Evolutionary conservation across 35 echinoderm and acorn worm species (phyloP).

Genomic region (Stichopus chloronotus): DNA sequence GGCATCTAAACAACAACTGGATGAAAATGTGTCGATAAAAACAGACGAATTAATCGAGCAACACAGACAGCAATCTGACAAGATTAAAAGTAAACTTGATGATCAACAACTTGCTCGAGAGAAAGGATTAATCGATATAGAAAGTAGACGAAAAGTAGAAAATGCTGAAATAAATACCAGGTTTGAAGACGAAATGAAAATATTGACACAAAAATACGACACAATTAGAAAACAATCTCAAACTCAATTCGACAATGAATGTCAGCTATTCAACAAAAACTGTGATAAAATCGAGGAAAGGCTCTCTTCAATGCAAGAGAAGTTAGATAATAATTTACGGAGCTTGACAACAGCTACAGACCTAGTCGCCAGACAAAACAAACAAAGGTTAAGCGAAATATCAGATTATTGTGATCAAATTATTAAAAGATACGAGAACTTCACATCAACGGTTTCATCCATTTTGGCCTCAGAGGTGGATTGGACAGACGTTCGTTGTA

Average conservation of each 20-base stretch:
- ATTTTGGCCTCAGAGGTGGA: slow-evolving; percentile 18
- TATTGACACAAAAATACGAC: slow-evolving; percentile 8
- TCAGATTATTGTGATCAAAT: neutral
- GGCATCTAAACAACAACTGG: too few species aligned
- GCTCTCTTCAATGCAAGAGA: too few species aligned
- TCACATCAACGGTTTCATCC: neutral
- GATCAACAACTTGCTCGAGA: neutral
- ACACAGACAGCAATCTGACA: too few species aligned
- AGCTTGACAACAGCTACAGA: neutral
- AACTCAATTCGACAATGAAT: too few species aligned
- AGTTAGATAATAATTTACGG: too few species aligned
- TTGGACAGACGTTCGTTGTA: too few species aligned
- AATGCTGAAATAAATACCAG: neutral
- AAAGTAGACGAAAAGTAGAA: neutral
- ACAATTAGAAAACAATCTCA: too few species aligned
- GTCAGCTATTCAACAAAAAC: too few species aligned
- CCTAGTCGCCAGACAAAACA: neutral
- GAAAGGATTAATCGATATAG: neutral
- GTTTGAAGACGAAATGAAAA: neutral
- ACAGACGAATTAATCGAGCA: too few species aligned
- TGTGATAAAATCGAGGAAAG: too few species aligned
- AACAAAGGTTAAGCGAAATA: neutral
- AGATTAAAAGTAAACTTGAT: too few species aligned
- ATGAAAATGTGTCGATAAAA: too few species aligned
- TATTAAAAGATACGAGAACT: neutral